Evolutionary conservation across 2,113 vertebrate genomes (phyloP).

Genomic region (Podiceps cristatus): DNA sequence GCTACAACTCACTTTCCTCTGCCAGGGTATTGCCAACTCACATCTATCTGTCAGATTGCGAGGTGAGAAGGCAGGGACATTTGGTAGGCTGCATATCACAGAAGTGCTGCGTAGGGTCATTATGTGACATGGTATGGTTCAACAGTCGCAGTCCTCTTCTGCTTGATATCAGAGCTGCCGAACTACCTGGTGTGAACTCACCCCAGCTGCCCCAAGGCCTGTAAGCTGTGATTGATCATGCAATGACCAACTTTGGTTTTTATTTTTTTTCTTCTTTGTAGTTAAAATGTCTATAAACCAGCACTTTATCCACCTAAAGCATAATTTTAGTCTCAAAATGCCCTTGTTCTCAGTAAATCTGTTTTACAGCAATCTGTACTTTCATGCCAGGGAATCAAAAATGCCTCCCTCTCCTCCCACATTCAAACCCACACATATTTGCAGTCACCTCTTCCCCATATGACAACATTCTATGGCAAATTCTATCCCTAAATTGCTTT

Average conservation of each 20-base stretch:
- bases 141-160: neutral
- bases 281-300: neutral
- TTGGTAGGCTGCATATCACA: neutral
- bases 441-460: neutral
- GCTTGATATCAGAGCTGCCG: neutral
- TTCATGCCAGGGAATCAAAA: neutral
- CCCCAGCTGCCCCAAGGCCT: neutral
- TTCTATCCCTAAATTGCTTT: neutral
- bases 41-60: neutral
- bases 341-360: neutral
- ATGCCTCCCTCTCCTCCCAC: neutral
- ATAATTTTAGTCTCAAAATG: neutral
- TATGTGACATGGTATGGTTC: neutral
- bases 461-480: neutral
- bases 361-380: neutral
- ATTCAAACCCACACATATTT: neutral
- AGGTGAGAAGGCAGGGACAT: neutral
- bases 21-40: neutral
- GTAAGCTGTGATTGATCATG: neutral
- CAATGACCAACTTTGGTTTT: neutral
- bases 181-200: neutral
- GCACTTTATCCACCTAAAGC: neutral
- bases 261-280: neutral
- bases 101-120: fast-evolving
- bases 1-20: neutral